A percentile compares a stretch with the other conserved stretches of the same genome.
phyloP scores from a whole-genome alignment of 1,140 invertebrate species.

The Papilio machaon region DNA sequence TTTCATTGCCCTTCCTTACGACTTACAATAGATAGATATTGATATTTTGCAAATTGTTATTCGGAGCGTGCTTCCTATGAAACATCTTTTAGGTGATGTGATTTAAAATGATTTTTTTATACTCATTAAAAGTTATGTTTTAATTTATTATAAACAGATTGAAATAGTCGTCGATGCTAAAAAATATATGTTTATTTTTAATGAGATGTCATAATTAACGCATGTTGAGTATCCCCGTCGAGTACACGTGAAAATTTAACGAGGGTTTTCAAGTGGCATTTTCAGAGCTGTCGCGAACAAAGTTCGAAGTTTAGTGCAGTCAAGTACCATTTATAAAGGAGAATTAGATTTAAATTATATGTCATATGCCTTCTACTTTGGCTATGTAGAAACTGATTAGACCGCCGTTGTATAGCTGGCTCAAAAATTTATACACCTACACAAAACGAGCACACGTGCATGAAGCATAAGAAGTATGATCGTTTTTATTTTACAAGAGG shows the following conservation, averaged over 20 bases:
- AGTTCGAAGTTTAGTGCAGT: conserved; percentile 25
- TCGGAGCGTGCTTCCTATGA: no score
- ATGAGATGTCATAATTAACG: conserved; percentile 37
- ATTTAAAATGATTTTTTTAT: no score
- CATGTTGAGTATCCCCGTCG: conserved; percentile 7
- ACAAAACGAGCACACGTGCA: no score
- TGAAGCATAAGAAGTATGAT: no score
- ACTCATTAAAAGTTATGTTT: no score
- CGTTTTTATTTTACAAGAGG: no score
- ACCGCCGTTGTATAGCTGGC: no score
- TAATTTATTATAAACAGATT: not conserved
- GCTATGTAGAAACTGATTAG: not conserved
- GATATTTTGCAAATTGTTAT: no score
- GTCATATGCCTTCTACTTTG: not conserved
- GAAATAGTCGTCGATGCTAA: not conserved
- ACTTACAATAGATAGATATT: no score
- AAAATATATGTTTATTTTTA: conserved; percentile 30
- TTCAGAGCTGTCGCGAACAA: conserved; percentile 27
- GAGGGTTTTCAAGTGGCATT: conserved; percentile 32
- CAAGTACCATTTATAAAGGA: not conserved
- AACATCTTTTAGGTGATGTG: no score
- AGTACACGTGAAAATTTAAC: conserved; percentile 32
- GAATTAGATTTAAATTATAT: conserved; percentile 15
- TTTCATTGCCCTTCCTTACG: no score
- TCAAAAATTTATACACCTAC: no score